Conservation (phyloP, 1,140 invertebrate genomes). For the Drosophila setifemur region DNA sequence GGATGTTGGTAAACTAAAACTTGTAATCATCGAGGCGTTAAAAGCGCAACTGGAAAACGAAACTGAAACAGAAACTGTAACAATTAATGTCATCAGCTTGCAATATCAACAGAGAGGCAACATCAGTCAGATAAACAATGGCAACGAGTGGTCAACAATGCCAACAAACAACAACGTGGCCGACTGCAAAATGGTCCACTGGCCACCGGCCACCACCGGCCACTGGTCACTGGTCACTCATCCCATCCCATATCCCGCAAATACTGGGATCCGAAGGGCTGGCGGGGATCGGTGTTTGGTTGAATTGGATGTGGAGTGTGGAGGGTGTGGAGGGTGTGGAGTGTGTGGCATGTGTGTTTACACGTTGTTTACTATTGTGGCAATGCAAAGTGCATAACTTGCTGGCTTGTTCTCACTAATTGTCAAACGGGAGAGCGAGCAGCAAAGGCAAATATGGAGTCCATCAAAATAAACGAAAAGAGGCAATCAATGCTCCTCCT, state of each 20-base stretch:
- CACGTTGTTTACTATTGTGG: conserved; percentile 54
- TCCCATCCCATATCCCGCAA: not conserved
- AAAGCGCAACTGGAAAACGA: conserved; percentile 16
- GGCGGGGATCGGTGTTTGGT: not conserved
- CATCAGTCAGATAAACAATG: conserved; percentile 57
- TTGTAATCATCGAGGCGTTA: conserved; percentile 30
- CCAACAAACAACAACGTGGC: conserved; percentile 59
- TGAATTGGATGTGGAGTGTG: not conserved
- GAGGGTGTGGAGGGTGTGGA: conserved; percentile 19
- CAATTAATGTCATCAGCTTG: conserved; percentile 72
- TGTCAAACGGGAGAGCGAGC: conserved; percentile 38
- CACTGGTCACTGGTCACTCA: no score
- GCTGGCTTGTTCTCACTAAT: conserved; percentile 64
- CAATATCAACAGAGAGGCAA: conserved; percentile 41
- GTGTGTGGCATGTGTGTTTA: conserved; percentile 36
- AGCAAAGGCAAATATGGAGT: conserved; percentile 27
- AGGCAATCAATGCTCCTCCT: conserved; percentile 16
- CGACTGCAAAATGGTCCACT: conserved; percentile 47
- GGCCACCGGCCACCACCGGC: no score
- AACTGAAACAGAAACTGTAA: conserved; percentile 53
- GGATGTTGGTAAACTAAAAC: conserved; percentile 26
- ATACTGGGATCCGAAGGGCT: not conserved
- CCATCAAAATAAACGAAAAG: not conserved
- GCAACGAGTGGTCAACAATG: conserved; percentile 65
- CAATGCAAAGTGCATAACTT: conserved; percentile 48